A percentile compares a stretch with the other conserved stretches of the same genome.
phyloP scores from a whole-genome alignment of 2,797 vertebrate genomes.

The Ctenosaura bakeri region DNA sequence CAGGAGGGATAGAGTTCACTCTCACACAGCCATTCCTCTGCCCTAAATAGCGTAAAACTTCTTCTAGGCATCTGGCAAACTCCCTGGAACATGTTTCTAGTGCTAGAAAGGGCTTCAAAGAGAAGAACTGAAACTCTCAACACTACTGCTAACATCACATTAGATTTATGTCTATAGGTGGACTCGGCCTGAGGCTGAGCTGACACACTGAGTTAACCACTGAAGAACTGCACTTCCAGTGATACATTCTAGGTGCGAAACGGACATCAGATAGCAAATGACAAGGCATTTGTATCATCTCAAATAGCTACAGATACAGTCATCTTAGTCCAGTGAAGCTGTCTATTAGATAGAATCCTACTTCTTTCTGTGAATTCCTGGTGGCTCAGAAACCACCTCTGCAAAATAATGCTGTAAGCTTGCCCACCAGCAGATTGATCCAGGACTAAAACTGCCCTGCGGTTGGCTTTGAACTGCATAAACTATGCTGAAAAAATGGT shows the following conservation, averaged over 20 bases:
- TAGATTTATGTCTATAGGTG: background rate
- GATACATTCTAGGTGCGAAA: background rate
- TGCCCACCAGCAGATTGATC: background rate
- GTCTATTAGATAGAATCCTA: background rate
- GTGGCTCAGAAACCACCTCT: background rate
- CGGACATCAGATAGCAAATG: background rate
- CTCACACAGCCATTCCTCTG: too few species aligned
- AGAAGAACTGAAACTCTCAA: too few species aligned
- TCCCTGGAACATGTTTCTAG: too few species aligned
- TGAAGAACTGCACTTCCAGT: background rate
- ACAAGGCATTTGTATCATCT: background rate
- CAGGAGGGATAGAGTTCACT: too few species aligned
- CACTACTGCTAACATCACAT: too few species aligned
- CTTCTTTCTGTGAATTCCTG: background rate
- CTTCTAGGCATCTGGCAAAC: too few species aligned
- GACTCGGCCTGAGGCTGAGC: background rate
- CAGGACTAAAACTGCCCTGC: background rate
- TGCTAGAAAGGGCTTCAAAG: too few species aligned
- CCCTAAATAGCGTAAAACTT: too few species aligned
- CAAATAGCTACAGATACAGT: background rate
- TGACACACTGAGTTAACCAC: background rate
- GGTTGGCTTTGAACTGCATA: background rate
- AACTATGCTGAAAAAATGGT: background rate
- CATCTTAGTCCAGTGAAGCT: background rate
- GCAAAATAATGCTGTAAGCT: background rate